Conservation (phyloP, 2,113 vertebrate species). For the Pollimyrus isidori region DNA sequence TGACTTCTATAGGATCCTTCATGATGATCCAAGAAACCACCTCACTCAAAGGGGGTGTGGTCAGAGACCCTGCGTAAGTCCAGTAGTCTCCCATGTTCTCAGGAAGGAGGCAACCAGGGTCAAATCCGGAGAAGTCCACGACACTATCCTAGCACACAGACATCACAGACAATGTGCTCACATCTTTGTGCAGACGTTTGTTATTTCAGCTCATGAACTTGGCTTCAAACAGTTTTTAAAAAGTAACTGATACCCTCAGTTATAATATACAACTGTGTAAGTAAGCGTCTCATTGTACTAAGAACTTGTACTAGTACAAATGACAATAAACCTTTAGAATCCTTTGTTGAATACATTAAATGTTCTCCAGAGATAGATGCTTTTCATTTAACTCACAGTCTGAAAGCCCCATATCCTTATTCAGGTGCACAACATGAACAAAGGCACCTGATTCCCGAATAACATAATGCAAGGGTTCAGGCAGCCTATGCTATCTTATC, state of each 20-base stretch:
- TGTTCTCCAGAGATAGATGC: not conserved
- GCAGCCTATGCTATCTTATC: not conserved
- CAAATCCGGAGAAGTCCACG: slow-evolving; percentile 76
- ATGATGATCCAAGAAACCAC: slow-evolving; percentile 90
- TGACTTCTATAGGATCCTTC: slow-evolving; percentile 88
- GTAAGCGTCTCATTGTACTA: not conserved
- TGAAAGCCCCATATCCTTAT: not conserved
- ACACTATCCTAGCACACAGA: slow-evolving; percentile 62
- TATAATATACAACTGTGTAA: not conserved
- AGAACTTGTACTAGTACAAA: not conserved
- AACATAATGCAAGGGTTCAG: not conserved
- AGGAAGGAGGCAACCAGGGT: slow-evolving; percentile 77
- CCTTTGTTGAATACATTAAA: not conserved
- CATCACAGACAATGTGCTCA: not conserved
- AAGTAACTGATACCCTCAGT: not conserved
- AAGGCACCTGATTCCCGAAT: not conserved
- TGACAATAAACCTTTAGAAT: not conserved
- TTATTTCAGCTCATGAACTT: not conserved
- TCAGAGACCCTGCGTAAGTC: slow-evolving; percentile 89
- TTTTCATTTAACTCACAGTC: not conserved
- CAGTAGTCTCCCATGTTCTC: slow-evolving; percentile 77
- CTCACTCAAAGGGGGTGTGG: slow-evolving; percentile 84
- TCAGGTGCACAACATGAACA: not conserved
- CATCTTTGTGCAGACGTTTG: not conserved
- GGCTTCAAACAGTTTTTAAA: not conserved